Evolutionary conservation across 2,113 vertebrate species (phyloP).

Genomic region (Scytalopus superciliaris): DNA sequence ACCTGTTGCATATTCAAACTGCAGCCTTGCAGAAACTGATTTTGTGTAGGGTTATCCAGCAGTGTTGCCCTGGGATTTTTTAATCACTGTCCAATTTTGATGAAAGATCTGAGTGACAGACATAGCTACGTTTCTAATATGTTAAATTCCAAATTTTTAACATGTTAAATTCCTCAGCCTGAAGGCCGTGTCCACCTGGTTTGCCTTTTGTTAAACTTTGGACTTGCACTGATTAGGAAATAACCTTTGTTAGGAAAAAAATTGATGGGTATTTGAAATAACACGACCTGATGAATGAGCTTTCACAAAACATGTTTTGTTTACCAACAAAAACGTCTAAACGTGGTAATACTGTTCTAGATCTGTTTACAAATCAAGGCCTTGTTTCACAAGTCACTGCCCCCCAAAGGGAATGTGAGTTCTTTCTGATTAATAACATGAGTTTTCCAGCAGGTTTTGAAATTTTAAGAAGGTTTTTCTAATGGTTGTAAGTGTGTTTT

Average conservation of each 20-base stretch:
- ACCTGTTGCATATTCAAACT: background rate
- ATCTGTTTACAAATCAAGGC: background rate
- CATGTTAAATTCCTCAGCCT: background rate
- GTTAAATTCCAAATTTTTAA: background rate
- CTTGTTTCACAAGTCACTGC: background rate
- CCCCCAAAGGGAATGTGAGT: background rate
- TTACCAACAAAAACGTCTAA: background rate
- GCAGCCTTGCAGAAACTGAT: background rate
- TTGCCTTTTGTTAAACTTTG: background rate
- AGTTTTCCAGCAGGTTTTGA: background rate
- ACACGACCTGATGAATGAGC: background rate
- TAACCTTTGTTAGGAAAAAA: background rate
- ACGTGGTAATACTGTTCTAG: background rate
- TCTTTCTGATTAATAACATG: background rate
- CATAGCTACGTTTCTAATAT: background rate
- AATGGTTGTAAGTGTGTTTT: accelerated
- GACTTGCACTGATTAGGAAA: background rate
- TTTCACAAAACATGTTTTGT: background rate
- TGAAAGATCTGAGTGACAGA: background rate
- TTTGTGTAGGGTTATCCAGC: background rate
- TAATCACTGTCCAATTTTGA: background rate
- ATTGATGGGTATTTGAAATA: background rate
- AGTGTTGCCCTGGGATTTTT: background rate
- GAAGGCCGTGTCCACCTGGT: accelerated
- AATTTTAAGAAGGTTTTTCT: background rate